A percentile compares a stretch with the other conserved stretches of the same genome.
phyloP scores from a whole-genome alignment of 2,888 invertebrate genomes.

The Aspidiotus rigidus region DNA sequence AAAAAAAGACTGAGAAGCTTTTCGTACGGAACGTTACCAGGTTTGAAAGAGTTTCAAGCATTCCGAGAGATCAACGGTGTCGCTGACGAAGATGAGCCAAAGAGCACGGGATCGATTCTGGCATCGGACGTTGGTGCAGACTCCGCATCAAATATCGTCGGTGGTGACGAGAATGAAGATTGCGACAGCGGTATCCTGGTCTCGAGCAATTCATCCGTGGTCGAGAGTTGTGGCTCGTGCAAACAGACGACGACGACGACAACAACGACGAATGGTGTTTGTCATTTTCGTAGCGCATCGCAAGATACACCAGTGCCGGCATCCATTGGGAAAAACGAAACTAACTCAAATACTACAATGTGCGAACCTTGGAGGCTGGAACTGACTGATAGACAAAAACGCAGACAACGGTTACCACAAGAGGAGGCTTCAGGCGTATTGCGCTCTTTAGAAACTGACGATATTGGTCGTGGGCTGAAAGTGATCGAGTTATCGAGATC shows the following conservation, averaged over 20 bases:
- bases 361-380: constrained; percentile 36
- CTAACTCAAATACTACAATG: constrained; percentile 36
- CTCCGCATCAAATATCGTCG: constrained; percentile 24
- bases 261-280: constrained; percentile 41
- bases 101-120: constrained; percentile 40
- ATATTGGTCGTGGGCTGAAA: constrained; percentile 40
- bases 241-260: neutral
- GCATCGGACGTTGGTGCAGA: constrained; percentile 4
- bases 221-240: constrained; percentile 39
- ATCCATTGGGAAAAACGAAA: neutral
- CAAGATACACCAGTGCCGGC: constrained; percentile 17
- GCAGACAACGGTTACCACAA: constrained; percentile 6
- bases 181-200: constrained; percentile 64
- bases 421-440: constrained; percentile 15
- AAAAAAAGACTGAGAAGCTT: constrained; percentile 50
- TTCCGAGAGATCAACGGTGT: constrained; percentile 25
- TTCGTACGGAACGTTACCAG: constrained; percentile 64
- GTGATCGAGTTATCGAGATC: constrained; percentile 51
- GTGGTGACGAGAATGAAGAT: constrained; percentile 43
- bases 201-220: constrained; percentile 49
- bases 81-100: constrained; percentile 34
- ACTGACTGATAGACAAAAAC: constrained; percentile 38
- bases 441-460: neutral
- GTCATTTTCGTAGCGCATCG: constrained; percentile 42
- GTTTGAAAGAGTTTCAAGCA: constrained; percentile 57